phyloP scores from a whole-genome alignment of 2,888 invertebrate species.

The Dynastes tityus region DNA sequence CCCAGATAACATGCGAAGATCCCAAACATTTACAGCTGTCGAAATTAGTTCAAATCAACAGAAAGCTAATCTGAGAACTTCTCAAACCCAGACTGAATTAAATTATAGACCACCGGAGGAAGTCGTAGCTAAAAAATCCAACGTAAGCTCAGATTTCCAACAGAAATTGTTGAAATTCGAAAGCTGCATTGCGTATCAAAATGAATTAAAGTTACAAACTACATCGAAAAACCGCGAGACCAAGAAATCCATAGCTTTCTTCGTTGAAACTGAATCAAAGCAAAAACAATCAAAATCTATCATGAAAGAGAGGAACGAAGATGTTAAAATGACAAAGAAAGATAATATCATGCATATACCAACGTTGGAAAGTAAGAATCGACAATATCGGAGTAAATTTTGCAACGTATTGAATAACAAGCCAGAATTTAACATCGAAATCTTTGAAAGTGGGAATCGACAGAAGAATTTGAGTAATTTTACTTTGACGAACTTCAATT shows the following conservation, averaged over 20 bases:
- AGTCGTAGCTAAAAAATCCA: slow-evolving; percentile 60
- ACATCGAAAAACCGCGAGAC: slow-evolving; percentile 46
- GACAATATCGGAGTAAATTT: slow-evolving; percentile 72
- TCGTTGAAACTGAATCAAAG: slow-evolving; percentile 61
- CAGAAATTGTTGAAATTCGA: slow-evolving; percentile 68
- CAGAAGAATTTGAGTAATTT: slow-evolving; percentile 50
- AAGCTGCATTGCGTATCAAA: slow-evolving; percentile 58
- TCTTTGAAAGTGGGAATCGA: slow-evolving; percentile 62
- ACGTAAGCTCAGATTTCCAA: slow-evolving; percentile 67
- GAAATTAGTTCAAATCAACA: not conserved
- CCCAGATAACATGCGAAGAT: slow-evolving; percentile 44
- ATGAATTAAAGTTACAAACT: slow-evolving; percentile 53
- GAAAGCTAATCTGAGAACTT: slow-evolving; percentile 60
- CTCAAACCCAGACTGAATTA: slow-evolving; percentile 68
- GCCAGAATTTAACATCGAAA: slow-evolving; percentile 65
- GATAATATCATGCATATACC: slow-evolving; percentile 74
- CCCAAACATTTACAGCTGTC: slow-evolving; percentile 55
- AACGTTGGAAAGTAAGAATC: slow-evolving; percentile 71
- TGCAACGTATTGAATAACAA: slow-evolving; percentile 70
- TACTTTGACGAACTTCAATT: slow-evolving; percentile 52
- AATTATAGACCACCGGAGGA: slow-evolving; percentile 64
- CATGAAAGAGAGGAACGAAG: slow-evolving; percentile 45
- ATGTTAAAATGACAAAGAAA: slow-evolving; percentile 5
- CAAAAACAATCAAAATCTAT: slow-evolving; percentile 51
- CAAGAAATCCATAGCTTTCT: slow-evolving; percentile 66